Percentiles rank a stretch among this genome's conserved stretches.
These are phyloP conservation scores for Zaprionus capensis DNA, from an alignment of 1,140 invertebrate genomes.

Conservation along the genomic window DNA sequence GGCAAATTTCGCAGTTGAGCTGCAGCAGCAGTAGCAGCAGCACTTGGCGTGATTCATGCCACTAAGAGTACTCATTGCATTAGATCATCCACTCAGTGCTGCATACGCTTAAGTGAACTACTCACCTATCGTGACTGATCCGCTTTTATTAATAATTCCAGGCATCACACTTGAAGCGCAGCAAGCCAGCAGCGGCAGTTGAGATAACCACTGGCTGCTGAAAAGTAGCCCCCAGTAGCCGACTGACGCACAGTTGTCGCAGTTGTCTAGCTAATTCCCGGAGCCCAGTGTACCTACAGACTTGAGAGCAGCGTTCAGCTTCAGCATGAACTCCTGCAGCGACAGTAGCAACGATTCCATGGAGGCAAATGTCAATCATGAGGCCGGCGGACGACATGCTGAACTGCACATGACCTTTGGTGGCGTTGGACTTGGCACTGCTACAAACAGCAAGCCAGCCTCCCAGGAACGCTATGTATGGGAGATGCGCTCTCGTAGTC, in stretches of 20 bases:
- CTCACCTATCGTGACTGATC: slow-evolving; percentile 3
- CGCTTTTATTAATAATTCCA: background rate
- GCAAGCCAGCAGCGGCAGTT: slow-evolving; percentile 63
- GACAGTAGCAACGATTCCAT: slow-evolving; percentile 72
- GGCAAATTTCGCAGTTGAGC: background rate
- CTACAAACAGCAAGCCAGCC: slow-evolving; percentile 23
- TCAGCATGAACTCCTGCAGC: slow-evolving; percentile 68
- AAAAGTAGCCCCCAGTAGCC: slow-evolving; percentile 29
- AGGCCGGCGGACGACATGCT: slow-evolving; percentile 20
- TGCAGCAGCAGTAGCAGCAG: slow-evolving; percentile 11
- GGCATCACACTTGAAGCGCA: slow-evolving; percentile 46
- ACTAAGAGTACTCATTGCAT: slow-evolving; percentile 22
- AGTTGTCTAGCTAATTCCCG: background rate
- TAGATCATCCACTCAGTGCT: slow-evolving; percentile 52
- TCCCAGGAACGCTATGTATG: slow-evolving; percentile 80
- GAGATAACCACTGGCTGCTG: slow-evolving; percentile 50
- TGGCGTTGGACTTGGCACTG: background rate
- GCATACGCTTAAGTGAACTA: slow-evolving; percentile 1
- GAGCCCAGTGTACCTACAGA: background rate
- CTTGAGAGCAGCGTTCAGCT: background rate
- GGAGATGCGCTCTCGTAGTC: slow-evolving; percentile 82
- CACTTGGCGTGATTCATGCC: slow-evolving; percentile 57
- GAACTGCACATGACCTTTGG: slow-evolving; percentile 62
- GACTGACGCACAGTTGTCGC: slow-evolving; percentile 12
- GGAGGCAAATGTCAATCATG: slow-evolving; percentile 45